Percentiles rank a stretch among this genome's conserved stretches.
Conservation (phyloP, 2,113 vertebrate genomes). For the Lagopus leucura region DNA sequence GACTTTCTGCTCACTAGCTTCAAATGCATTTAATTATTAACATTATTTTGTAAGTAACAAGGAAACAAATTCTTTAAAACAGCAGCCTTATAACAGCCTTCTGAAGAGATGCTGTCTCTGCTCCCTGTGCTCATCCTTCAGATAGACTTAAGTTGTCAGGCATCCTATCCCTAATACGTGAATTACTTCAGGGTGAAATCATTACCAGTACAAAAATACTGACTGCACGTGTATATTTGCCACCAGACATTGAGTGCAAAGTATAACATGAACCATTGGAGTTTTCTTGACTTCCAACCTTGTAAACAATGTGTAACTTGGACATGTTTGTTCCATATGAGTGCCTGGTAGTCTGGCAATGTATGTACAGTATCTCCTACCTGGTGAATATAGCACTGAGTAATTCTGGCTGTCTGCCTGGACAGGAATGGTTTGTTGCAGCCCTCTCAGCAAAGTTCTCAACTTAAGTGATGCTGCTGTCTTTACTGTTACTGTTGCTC, state of each 20-base stretch:
- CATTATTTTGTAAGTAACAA: background rate
- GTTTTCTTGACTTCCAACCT: background rate
- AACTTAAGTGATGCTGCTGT: no score
- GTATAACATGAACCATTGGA: background rate
- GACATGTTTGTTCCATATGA: background rate
- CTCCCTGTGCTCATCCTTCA: background rate
- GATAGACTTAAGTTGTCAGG: no score
- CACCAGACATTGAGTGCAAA: background rate
- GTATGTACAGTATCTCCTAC: no score
- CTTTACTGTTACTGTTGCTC: no score
- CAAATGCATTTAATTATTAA: background rate
- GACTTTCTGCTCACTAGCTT: background rate
- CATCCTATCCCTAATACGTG: no score
- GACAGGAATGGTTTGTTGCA: background rate
- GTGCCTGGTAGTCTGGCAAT: background rate
- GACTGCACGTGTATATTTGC: background rate
- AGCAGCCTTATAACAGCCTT: background rate
- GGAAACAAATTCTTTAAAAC: background rate
- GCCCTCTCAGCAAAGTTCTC: background rate
- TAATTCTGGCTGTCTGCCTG: background rate
- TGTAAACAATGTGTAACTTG: background rate
- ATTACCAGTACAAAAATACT: background rate
- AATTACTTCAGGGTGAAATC: background rate
- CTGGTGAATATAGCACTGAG: background rate
- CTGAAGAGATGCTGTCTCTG: background rate